Conservation (phyloP, 2,888 invertebrate species). For the Pollenia griseotomentosa region DNA sequence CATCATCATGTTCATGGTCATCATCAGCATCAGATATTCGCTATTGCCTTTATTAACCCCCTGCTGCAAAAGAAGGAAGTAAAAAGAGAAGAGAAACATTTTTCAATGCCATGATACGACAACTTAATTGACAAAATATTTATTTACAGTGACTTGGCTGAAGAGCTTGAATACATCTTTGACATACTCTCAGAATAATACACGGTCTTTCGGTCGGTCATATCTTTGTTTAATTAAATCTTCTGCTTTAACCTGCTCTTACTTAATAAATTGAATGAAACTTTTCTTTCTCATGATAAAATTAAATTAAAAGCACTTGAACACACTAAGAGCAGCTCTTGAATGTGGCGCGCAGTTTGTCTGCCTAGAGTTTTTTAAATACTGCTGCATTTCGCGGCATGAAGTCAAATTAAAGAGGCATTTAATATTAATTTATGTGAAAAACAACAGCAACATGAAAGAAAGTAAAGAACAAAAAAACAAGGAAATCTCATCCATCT, state of each 20-base stretch:
- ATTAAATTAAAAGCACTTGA: conserved; percentile 63
- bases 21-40: conserved; percentile 7
- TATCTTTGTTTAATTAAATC: conserved; percentile 71
- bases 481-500: conserved; percentile 45
- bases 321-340: neutral
- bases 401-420: conserved; percentile 69
- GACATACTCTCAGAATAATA: neutral
- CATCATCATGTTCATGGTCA: conserved; percentile 42
- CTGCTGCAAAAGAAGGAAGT: neutral
- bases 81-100: neutral
- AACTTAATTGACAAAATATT: conserved; percentile 51
- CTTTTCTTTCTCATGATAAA: conserved; percentile 69
- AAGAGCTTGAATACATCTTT: conserved; percentile 5
- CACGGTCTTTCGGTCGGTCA: conserved; percentile 39
- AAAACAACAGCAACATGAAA: conserved; percentile 21
- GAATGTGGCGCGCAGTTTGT: conserved; percentile 23
- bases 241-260: conserved; percentile 44
- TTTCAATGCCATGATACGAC: conserved; percentile 32
- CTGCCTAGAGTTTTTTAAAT: conserved; percentile 20
- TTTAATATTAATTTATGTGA: conserved; percentile 67
- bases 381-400: conserved; percentile 61
- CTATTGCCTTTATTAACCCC: conserved; percentile 24
- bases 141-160: conserved; percentile 27
- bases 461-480: conserved; percentile 7
- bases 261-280: conserved; percentile 64